Evolutionary conservation across 2,888 invertebrate genomes (phyloP).

Genomic region (Dryomyza anilis): DNA sequence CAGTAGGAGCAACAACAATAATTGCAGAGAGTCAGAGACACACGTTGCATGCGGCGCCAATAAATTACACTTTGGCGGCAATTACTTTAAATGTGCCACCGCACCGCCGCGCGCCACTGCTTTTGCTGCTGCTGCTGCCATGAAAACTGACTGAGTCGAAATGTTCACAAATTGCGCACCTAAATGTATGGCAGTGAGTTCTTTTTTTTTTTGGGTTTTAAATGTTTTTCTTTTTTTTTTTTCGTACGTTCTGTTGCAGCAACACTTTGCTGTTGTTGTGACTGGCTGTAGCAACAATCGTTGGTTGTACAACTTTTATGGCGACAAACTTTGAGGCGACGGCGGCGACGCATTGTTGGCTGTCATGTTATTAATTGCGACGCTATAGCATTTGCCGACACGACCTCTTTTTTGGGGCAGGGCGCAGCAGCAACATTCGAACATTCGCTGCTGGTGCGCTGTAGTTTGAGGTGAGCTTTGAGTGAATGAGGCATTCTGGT

Average conservation of each 20-base stretch:
- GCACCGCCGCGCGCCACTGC: not conserved
- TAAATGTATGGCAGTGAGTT: conserved; percentile 13
- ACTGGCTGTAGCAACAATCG: no score
- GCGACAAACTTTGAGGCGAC: no score
- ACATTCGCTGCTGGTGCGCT: no score
- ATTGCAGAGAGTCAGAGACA: not conserved
- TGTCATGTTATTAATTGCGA: conserved; percentile 17
- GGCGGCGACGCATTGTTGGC: no score
- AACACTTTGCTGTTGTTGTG: no score
- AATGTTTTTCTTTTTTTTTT: not conserved
- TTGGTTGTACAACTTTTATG: conserved; percentile 9
- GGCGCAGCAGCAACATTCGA: no score
- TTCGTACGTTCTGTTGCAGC: conserved; percentile 1
- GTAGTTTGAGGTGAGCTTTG: no score
- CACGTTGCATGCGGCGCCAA: conserved; percentile 1
- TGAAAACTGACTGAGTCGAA: not conserved
- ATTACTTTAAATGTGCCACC: conserved; percentile 19
- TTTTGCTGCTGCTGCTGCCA: not conserved
- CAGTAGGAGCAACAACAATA: no score
- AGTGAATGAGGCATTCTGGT: conserved; percentile 3
- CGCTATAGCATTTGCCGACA: no score
- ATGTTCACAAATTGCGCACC: conserved; percentile 16
- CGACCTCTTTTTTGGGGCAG: no score
- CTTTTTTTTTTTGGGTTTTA: not conserved
- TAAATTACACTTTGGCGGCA: conserved; percentile 24